Conservation (phyloP, 2,888 invertebrate species). For the Polyploca ridens region DNA sequence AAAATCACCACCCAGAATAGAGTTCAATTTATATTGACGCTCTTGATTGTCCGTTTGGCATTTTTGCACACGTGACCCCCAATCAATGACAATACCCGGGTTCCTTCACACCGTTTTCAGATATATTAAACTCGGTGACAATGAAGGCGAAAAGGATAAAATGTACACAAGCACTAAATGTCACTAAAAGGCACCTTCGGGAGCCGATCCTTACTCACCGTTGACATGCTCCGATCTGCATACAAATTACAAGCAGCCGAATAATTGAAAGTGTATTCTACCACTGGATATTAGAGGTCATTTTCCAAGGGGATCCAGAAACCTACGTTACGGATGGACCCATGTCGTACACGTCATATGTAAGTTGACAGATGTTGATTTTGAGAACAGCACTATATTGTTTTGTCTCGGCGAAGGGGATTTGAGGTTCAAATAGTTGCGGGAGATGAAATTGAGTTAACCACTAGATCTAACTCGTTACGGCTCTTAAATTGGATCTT, state of each 20-base stretch:
- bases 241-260: constrained; percentile 45
- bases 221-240: constrained; percentile 49
- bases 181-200: constrained; percentile 39
- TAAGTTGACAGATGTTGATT: constrained; percentile 47
- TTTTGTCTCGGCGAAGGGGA: constrained; percentile 34
- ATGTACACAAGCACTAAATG: constrained; percentile 48
- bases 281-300: constrained; percentile 17
- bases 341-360: constrained; percentile 32
- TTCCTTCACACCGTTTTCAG: neutral
- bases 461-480: constrained; percentile 11
- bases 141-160: constrained; percentile 43
- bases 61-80: neutral
- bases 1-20: neutral
- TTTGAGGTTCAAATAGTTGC: constrained; percentile 25
- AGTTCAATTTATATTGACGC: neutral
- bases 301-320: constrained; percentile 28
- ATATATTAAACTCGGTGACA: constrained; percentile 21
- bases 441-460: constrained; percentile 4
- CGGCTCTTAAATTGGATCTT: constrained; percentile 3
- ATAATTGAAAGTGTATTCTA: constrained; percentile 20
- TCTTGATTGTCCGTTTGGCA: neutral
- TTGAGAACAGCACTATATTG: constrained; percentile 33
- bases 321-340: constrained; percentile 30
- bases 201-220: constrained; percentile 46
- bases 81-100: neutral